Evolutionary conservation across 2,797 vertebrate species (phyloP).

Genomic region (Pterois miles): DNA sequence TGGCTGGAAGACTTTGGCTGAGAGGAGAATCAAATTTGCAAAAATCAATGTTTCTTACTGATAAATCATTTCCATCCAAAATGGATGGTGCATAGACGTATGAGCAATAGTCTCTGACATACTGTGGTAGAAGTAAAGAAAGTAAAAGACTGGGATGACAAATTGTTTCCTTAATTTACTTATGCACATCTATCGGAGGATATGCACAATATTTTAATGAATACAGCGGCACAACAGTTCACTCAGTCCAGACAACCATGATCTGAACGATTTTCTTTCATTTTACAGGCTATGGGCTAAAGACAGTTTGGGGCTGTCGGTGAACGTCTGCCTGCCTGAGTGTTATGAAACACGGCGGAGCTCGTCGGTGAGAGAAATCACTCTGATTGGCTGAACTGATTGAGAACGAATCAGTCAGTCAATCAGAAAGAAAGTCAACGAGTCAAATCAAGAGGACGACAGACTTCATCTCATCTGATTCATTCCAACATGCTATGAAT

Average conservation of each 20-base stretch:
- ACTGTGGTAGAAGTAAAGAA: not conserved
- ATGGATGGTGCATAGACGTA: not conserved
- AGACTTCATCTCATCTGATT: too few relatives aligned
- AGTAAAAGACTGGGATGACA: not conserved
- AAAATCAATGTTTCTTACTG: too few relatives aligned
- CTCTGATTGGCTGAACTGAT: too few relatives aligned
- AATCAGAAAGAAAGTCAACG: too few relatives aligned
- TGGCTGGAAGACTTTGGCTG: constrained; percentile 1
- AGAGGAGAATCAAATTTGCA: not conserved
- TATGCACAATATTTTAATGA: not conserved
- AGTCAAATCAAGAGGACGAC: too few relatives aligned
- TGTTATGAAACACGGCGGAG: too few relatives aligned
- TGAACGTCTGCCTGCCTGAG: too few relatives aligned
- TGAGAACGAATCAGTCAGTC: too few relatives aligned
- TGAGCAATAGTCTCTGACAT: not conserved
- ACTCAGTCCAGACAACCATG: not conserved
- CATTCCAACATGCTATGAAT: too few relatives aligned
- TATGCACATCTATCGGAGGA: not conserved
- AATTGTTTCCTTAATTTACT: not conserved
- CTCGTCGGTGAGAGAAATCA: too few relatives aligned
- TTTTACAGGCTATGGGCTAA: not conserved
- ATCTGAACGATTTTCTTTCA: not conserved
- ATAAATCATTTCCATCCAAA: not conserved
- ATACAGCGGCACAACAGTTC: not conserved
- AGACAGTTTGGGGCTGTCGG: too few relatives aligned